phyloP scores from a whole-genome alignment of 2,797 vertebrate genomes.

The Uromys caudimaculatus region DNA sequence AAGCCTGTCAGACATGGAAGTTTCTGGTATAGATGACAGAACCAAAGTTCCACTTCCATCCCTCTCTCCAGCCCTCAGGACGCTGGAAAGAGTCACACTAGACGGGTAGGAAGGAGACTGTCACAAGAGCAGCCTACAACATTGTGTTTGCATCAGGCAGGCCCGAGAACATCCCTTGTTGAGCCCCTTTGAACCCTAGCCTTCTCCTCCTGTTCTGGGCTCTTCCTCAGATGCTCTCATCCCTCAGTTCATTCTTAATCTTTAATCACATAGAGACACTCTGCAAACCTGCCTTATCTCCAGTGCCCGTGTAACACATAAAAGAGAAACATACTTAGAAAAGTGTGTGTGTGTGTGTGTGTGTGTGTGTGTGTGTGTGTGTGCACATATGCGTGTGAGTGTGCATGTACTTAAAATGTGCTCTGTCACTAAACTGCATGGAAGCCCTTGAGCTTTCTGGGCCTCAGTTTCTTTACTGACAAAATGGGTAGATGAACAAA shows the following conservation, averaged over 20 bases:
- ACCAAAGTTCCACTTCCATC: background rate
- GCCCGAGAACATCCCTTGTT: background rate
- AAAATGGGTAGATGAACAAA: background rate
- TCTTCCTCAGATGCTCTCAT: background rate
- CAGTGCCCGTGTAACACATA: background rate
- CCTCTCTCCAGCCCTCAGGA: background rate
- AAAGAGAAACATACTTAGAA: background rate
- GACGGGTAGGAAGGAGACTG: background rate
- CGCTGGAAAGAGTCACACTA: background rate
- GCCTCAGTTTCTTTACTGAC: conserved; percentile 4
- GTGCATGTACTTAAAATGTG: background rate
- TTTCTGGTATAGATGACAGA: background rate
- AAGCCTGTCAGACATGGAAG: background rate
- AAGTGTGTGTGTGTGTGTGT: background rate
- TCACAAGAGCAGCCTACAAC: background rate
- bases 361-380: no score
- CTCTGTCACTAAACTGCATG: background rate
- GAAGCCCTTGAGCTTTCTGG: background rate
- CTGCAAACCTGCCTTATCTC: background rate
- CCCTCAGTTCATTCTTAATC: background rate
- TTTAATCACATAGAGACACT: background rate
- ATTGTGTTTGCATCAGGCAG: background rate
- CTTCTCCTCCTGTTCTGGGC: background rate
- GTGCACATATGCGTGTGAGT: no score
- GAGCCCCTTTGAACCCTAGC: background rate